These are phyloP conservation scores for Polietes domitor DNA, from an alignment of 2,888 invertebrate genomes.

Conservation along the genomic window DNA sequence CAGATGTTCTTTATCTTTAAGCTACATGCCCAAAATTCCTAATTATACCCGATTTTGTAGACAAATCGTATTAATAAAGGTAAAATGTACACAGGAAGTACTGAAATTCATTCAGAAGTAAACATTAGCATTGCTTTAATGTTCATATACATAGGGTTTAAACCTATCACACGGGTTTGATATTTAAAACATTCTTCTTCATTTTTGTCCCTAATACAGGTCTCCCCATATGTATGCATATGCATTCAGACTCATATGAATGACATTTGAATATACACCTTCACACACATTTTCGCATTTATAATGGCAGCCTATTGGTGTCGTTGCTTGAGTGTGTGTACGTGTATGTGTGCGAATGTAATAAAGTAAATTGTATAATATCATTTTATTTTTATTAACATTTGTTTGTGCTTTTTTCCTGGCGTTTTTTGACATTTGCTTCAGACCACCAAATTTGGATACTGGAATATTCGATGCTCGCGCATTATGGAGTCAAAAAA, in stretches of 20 bases:
- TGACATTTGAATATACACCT: not conserved
- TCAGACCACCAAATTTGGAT: not conserved
- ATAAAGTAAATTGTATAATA: constrained; percentile 28
- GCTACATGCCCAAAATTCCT: too few species aligned
- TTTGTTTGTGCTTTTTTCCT: not conserved
- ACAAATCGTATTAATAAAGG: too few species aligned
- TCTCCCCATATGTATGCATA: not conserved
- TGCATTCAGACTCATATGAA: not conserved
- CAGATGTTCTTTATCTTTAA: too few species aligned
- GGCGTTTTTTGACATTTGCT: not conserved
- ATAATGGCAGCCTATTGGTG: not conserved
- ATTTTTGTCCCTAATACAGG: too few species aligned
- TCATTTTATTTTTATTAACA: constrained; percentile 30
- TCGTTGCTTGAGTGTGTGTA: not conserved
- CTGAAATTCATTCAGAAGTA: too few species aligned
- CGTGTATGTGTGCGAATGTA: constrained; percentile 23
- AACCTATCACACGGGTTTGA: too few species aligned
- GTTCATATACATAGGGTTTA: too few species aligned
- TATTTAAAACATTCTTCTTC: too few species aligned
- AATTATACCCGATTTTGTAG: too few species aligned
- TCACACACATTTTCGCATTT: not conserved
- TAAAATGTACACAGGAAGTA: too few species aligned
- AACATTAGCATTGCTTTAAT: too few species aligned
- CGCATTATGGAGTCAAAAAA: constrained; percentile 34
- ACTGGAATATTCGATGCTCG: not conserved